Evolutionary conservation across 2,888 invertebrate genomes (phyloP), one percentile per base, ranked within the genome.

Genomic region (Leptopilina drosophilae): DNA sequence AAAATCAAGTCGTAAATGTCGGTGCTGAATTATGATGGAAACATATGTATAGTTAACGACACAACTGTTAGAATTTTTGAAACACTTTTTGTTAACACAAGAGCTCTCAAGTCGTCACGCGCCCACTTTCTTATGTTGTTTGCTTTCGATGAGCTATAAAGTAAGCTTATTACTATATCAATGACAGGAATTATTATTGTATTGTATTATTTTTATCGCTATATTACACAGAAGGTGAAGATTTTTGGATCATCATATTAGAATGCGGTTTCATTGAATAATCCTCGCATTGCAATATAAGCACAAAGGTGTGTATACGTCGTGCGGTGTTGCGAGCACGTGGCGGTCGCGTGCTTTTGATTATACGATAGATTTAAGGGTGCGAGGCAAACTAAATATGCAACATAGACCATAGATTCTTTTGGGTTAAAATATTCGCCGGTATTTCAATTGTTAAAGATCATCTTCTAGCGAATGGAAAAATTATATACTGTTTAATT

Each of bases 281-380:
- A 82, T 81, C 77, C 66, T 69, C 77, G 82, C 80, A 69, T 84
- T 81, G 78, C 77, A 65, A 77, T 20, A 79, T 78, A 76, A 82
- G 80, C 81, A 64, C 20, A 40, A 77, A 53, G 46, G 64, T 20
- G 20, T 1, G 20, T 33, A 65, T 33, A 33, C 77, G 83, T 82
- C 77, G 82, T 82, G 83, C 82, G 77, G 82, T 82, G 81, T 76
- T 82, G 42, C 62, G 87, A 33, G 79, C 90, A 88, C 90, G 90
- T 90, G 90, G 66, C 87, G n/a, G 82, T n/a, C 88, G 85, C 88
- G 88, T 87, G 88, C 77, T 85, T 59, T 77, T 64, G 77, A 78
- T 82, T 83, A 82, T 80, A 49, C 12, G 49, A 49, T 49, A 49
- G 11, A 82, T 82, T 80, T 78, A 80, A 80, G 53, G 73, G 56